Evolutionary conservation across 2,797 vertebrate genomes (phyloP), one percentile per base, ranked within the genome.

Genomic region (Lutjanus campechanus): DNA sequence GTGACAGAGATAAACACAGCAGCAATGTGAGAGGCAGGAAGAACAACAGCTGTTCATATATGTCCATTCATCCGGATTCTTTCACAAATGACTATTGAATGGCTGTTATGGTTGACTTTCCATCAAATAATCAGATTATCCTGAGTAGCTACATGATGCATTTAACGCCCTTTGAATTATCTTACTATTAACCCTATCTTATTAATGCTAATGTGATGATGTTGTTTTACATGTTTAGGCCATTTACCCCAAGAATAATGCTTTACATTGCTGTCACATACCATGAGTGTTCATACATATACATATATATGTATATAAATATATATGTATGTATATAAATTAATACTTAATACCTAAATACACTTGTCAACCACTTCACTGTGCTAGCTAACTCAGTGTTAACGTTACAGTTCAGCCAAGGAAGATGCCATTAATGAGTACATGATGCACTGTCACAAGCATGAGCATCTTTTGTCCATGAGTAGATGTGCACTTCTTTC

Each of bases 1-100:
- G 81, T 86, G 91, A 92, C 93, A 83, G 83, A 88, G 87, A 92
- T 83, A 93, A 94, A 93, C 91, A 92, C 72, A 53, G 74, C 76
- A 8, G 86, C 70, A 81, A 81, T 54, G 51, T 76, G 81, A 87
- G 77, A 80, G 71, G 74, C 79, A 71, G 66, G 58, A 63, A 54
- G 68, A 76, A 85, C 85, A 88, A 69, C 68, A 63, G 69, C 76
- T 89, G 82, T 81, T 82, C 78, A 64, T 73, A 20, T 44, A 62
- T 22, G 67, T 51, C 64, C 77, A 72, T 69, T 73, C n/a, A 69
- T 72, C 66, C 17, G 7, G 40, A 65, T 72, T 82, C 68, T 76
- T 58, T 76, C 41, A 41, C 40, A 29, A 70, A 64, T 66, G 66
- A 66, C 64, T 71, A 50, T 16, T 82, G 47, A 73, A 65, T 19